Conservation (phyloP, 2,888 invertebrate genomes). For the Lissocephala sabroskyi region DNA sequence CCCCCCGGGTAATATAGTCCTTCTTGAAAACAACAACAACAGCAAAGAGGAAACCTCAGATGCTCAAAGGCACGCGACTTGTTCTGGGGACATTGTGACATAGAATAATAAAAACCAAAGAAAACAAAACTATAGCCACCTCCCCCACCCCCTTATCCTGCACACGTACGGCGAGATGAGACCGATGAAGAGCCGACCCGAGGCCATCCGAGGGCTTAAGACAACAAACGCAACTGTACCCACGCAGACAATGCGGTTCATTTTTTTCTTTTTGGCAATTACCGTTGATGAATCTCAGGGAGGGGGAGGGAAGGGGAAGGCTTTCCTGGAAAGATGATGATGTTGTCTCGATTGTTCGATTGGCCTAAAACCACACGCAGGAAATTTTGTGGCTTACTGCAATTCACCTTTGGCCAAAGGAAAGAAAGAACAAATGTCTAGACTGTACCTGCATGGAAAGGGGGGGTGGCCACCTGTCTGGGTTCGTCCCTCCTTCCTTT, state of each 20-base stretch:
- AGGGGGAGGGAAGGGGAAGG: background rate
- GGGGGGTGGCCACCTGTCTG: too few species aligned
- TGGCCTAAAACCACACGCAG: too few species aligned
- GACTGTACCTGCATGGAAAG: too few species aligned
- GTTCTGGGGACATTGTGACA: constrained; percentile 50
- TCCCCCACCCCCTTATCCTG: too few species aligned
- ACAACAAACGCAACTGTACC: constrained; percentile 1
- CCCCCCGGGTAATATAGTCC: constrained; percentile 31
- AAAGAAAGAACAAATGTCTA: too few species aligned
- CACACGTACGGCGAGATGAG: constrained; percentile 1
- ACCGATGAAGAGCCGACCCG: constrained; percentile 13
- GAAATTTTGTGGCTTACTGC: too few species aligned
- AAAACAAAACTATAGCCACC: too few species aligned
- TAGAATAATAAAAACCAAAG: constrained; percentile 45
- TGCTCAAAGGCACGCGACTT: constrained; percentile 33
- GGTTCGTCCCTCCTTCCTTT: too few species aligned
- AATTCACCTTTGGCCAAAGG: too few species aligned
- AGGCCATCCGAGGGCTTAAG: background rate
- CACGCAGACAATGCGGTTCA: constrained; percentile 6
- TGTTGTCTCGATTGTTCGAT: too few species aligned
- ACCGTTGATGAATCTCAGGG: constrained; percentile 48
- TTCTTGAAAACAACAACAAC: too few species aligned
- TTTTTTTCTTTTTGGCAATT: constrained; percentile 39
- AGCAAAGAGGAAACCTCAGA: constrained; percentile 8
- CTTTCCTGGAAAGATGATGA: constrained; percentile 17